Evolutionary conservation across 2,113 vertebrate genomes (phyloP).

Genomic region (Sula dactylatra): DNA sequence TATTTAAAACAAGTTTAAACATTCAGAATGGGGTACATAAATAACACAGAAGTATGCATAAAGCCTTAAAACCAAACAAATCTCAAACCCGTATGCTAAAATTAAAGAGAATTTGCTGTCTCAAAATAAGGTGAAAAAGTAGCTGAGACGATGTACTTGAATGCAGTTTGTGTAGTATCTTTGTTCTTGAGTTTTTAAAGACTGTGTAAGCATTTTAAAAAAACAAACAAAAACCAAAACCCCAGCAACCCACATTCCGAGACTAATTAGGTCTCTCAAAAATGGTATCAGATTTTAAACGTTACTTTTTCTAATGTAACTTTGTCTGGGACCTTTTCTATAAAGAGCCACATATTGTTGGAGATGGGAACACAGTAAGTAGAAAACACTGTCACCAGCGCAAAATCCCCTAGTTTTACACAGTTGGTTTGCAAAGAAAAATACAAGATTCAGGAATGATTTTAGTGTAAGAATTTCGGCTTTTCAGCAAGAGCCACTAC

Average conservation of each 20-base stretch:
- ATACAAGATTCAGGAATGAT: neutral
- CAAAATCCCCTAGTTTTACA: neutral
- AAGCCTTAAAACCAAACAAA: conserved; percentile 3
- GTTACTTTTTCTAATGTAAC: conserved; percentile 20
- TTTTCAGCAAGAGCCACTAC: conserved; percentile 18
- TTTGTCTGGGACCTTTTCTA: conserved; percentile 11
- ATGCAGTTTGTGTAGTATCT: neutral
- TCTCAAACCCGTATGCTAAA: neutral
- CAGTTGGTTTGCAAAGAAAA: neutral
- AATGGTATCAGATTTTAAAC: conserved; percentile 6
- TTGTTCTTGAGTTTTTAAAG: neutral
- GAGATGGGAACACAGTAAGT: neutral
- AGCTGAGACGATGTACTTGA: neutral
- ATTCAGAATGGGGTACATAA: neutral
- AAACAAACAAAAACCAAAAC: neutral
- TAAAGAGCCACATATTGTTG: neutral
- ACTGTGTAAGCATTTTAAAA: neutral
- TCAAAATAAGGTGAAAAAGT: neutral
- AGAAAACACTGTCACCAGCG: conserved; percentile 28
- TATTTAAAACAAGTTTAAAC: neutral
- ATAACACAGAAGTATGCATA: neutral
- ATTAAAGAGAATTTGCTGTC: neutral
- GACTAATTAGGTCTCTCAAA: conserved; percentile 4
- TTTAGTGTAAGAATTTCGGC: neutral
- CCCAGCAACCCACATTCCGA: conserved; percentile 26